phyloP scores from a whole-genome alignment of 2,888 invertebrate species.

The Achlya flavicornis region DNA sequence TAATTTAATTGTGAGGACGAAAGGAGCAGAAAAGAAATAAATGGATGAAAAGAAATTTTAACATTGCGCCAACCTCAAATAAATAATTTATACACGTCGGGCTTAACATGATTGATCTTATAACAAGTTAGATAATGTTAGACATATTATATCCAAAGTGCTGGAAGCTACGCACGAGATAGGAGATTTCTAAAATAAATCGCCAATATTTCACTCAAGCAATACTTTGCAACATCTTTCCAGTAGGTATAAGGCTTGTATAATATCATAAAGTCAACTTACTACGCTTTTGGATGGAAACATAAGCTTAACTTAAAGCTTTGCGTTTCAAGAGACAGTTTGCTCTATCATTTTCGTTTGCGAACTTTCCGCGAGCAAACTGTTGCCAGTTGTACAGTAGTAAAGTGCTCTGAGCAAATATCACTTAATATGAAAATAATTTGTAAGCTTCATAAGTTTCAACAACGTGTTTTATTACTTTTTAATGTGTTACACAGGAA shows the following conservation, averaged over 20 bases:
- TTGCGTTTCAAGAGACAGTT: neutral
- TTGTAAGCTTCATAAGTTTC: neutral
- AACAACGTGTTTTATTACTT: no score
- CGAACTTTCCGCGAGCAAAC: neutral
- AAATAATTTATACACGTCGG: no score
- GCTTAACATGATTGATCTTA: neutral
- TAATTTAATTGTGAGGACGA: neutral
- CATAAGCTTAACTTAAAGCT: slow-evolving; percentile 4
- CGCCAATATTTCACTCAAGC: no score
- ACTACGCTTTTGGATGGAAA: neutral
- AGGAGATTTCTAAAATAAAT: no score
- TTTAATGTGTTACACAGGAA: no score
- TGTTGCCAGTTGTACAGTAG: neutral
- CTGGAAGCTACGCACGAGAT: no score
- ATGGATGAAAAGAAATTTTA: no score
- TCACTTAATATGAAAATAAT: neutral
- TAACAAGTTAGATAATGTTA: no score
- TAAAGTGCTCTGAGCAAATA: neutral
- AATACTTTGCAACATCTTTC: no score
- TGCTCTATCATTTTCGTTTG: neutral
- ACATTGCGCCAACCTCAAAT: neutral
- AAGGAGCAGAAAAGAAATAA: neutral
- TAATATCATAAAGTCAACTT: neutral
- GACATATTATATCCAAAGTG: no score
- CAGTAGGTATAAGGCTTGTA: no score